Base-by-base conservation (phyloP, 2,797 vertebrate species). In the Danio tinwini region DNA sequence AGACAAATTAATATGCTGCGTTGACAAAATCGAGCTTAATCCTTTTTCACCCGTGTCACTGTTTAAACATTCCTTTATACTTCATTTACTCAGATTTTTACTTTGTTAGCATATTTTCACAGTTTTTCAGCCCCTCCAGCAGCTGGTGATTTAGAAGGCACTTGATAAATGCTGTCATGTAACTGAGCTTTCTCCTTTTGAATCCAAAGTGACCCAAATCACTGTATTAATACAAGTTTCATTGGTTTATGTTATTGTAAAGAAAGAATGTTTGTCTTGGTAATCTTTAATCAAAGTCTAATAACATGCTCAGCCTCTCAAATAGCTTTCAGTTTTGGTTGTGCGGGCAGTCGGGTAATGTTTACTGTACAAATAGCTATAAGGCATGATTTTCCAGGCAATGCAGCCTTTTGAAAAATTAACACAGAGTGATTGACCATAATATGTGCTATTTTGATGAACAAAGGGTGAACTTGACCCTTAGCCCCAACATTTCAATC, bases 11-110 rank as follows among this genome's bases (percentile, higher is more conserved):
- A 69, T 77, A 56, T 76, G 52, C 53, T 75, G 52, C 55, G 61
- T 74, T 73, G 17, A 59, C 42, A 58, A 68, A 77, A 59, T 19
- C 49, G 17, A 39, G 16, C n/a, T 39, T 45, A 42, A 78, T 59
- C n/a, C 12, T 69, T 49, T 59, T 76, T 56, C 64, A 45, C 37
- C 17, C 19, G 6, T 52, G 50, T 65, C 50, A 69, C 44, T 64
- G 74, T 77, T 50, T 61, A 47, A 45, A 80, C 56, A 64, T 52
- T 69, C 52, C 42, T 76, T 80, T 65, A 76, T 52, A 64, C 70
- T 44, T 42, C 29, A 67, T 79, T 79, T 82, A 39, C 52, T 50
- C 69, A 71, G 12, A 16, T 72, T 73, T 85, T 50, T 59, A 77
- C 17, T 56, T 47, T 67, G 40, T 59, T 64, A 29, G 76, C 61